Percentiles rank a stretch among this genome's conserved stretches.
Evolutionary conservation across 23 tunicate species (phyloP).

Genomic region (Trididemnum miniatum): DNA sequence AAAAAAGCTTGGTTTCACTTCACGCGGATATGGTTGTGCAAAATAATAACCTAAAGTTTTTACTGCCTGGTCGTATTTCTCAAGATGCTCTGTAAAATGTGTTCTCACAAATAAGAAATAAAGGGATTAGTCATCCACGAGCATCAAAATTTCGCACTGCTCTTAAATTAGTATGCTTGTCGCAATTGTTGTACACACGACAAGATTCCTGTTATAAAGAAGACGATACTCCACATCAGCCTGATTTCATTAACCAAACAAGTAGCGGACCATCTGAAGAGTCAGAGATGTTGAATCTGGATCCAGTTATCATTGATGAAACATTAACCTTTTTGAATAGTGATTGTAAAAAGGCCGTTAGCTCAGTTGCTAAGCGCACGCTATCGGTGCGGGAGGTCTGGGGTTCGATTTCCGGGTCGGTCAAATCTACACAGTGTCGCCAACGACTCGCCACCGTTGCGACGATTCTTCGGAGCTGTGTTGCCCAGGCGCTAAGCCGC

Average conservation of each 20-base stretch:
- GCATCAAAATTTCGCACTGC: not conserved
- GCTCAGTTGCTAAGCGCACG: too few species aligned
- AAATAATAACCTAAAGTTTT: not conserved
- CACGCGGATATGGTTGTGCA: not conserved
- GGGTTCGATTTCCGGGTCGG: too few species aligned
- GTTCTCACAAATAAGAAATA: slow-evolving; percentile 19
- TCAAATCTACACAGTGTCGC: too few species aligned
- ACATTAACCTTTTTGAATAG: not conserved
- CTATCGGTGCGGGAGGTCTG: too few species aligned
- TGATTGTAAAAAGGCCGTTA: not conserved
- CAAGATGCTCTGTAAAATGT: slow-evolving; percentile 29
- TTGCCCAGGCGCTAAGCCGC: too few species aligned
- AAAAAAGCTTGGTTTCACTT: not conserved
- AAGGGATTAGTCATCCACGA: not conserved
- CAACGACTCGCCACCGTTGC: too few species aligned
- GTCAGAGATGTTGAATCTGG: not conserved
- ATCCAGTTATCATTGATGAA: not conserved
- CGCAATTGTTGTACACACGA: not conserved
- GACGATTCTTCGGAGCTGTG: too few species aligned
- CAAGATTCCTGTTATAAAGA: not conserved
- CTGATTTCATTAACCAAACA: not conserved
- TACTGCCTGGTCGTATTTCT: slow-evolving; percentile 20
- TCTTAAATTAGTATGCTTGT: not conserved
- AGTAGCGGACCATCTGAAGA: not conserved
- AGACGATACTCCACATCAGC: not conserved